Base-by-base conservation (phyloP, 2,888 invertebrate genomes). In the Ennomos quercinarius region DNA sequence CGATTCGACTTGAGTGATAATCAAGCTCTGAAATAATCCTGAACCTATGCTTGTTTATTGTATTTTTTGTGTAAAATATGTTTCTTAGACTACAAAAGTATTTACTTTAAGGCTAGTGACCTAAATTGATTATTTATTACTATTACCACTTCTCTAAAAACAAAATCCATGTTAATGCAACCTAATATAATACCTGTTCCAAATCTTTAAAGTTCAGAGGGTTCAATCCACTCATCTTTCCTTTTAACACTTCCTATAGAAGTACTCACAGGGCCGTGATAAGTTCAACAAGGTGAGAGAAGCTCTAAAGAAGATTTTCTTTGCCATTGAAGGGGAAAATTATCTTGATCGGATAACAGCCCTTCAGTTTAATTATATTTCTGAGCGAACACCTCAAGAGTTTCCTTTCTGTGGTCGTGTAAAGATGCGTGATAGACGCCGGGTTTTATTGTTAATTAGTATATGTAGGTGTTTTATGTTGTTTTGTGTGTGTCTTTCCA, bases 321-420 rank as follows among this genome's bases (percentile, higher is more conserved):
- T 80, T 73, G 66, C 78, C 80, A 71, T 51, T 72, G 83, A 80
- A 82, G 80, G 76, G 78, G 82, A 82, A 84, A 84, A 83, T 85
- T 80, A 80, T 82, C 81, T 81, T 78, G 82, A 84, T 84, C 75
- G 79, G 81, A 81, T 85, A 77, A 81, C 66, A 66, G 61, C 64
- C 71, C 73, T 68, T 63, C 57, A 66, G 64, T 72, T 79, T 83
- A 84, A 84, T 83, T 81, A 83, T 81, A 82, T 74, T 75, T 77
- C 71, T 58, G 63, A 69, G 40, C 59, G 45, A 60, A 56, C 57
- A 56, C 55, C 45, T 59, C 43, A 51, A 61, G 51, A 58, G 57
- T n/a, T 45, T 48, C 42, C 11, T 35, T 57, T 5, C 41, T 35
- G 47, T 11, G 46, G 37, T 34, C 13, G 46, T 39, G 37, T 43